These are phyloP conservation scores for Xenus cinereus DNA, from an alignment of 2,113 vertebrate species.

Conservation along the genomic window DNA sequence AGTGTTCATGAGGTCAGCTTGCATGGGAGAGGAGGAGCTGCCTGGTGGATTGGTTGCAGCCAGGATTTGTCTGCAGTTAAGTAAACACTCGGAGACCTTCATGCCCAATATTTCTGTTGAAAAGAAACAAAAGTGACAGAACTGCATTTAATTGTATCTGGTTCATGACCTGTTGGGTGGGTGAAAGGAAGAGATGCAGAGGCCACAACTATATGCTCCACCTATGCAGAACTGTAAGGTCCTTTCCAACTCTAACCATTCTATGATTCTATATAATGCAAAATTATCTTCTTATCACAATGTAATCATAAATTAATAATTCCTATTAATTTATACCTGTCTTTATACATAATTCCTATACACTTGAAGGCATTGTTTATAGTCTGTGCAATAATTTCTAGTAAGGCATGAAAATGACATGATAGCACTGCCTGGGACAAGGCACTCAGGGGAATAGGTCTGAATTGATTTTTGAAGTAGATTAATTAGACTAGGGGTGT, in stretches of 20 bases:
- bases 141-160: too few relatives aligned
- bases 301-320: not conserved
- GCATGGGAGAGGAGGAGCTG: not conserved
- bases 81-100: fast-evolving
- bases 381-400: not conserved
- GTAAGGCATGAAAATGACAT: not conserved
- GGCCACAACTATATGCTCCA: fast-evolving
- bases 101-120: fast-evolving
- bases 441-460: not conserved
- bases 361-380: not conserved
- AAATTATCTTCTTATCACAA: not conserved
- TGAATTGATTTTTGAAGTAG: not conserved
- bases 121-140: not conserved
- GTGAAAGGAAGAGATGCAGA: not conserved
- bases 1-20: fast-evolving
- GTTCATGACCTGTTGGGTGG: not conserved
- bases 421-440: not conserved
- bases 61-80: not conserved
- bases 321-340: not conserved
- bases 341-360: not conserved
- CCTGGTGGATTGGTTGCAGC: fast-evolving
- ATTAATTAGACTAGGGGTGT: not conserved
- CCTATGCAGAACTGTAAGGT: not conserved
- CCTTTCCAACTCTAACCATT: too few relatives aligned
- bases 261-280: too few relatives aligned